Base-by-base conservation (phyloP, 2,888 invertebrate genomes). In the Acanthosepion esculentum region DNA sequence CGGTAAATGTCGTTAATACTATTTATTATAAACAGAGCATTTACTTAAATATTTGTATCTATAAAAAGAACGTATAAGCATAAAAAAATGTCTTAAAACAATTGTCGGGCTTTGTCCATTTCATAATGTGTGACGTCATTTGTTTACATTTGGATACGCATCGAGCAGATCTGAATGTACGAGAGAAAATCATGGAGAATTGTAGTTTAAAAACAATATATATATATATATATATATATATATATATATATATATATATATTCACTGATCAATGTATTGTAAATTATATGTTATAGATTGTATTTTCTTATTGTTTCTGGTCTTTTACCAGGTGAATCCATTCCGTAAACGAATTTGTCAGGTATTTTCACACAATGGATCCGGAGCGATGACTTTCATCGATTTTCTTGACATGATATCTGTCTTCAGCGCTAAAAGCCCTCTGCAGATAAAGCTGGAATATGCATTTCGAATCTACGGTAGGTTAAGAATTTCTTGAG, bases 391-490 rank as follows among this genome's bases (percentile, higher is more conserved):
- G 97, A 96, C 97, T 18, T 97, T 97, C 96, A 97, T 97, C 95
- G 97, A 97, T 95, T 97, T 97, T 95, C 96, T 97, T 10, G 97
- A 97, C 95, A 97, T 97, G 97, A 97, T 97, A 97, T 97, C 97
- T 1, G 97, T 97, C 10, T 97, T 97, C 96, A 97, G 97, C 95
- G 97, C 97, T 95, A 96, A 96, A 95, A 97, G 97, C 33, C 97
- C 97, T 0, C 97, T 97, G 95, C 96, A 96, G 95, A 97, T 97
- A 92, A 97, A 97, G 96, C 97, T 97, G 93, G 97, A 97, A 95
- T 97, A 97, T 96, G 97, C 97, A 26, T 97, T 97, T 96, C 96
- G 97, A 95, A 97, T 97, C 33, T 97, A 97, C 96, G 97, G 97
- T 97, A 96, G 95, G 95, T 53, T 29, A 29, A 78, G n/a, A 7